Conservation (phyloP, 2,888 invertebrate species). For the Cantharis rufa region DNA sequence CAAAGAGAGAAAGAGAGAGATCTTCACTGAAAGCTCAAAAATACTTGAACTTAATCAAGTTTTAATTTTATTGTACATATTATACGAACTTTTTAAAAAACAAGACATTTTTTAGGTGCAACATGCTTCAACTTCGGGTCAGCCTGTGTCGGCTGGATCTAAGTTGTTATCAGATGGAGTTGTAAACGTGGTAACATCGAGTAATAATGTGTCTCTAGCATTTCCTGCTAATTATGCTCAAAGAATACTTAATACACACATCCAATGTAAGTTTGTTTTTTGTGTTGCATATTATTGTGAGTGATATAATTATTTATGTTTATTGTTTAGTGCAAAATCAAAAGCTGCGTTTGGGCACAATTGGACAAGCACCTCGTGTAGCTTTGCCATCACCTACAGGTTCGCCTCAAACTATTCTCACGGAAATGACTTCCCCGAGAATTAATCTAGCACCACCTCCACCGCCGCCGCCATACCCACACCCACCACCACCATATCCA, state of each 20-base stretch:
- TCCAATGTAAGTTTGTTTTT: constrained; percentile 45
- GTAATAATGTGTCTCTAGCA: constrained; percentile 63
- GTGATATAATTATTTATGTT: background rate
- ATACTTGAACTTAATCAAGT: too few species aligned
- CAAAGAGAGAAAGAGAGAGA: too few species aligned
- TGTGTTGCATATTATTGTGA: background rate
- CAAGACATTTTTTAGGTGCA: constrained; percentile 58
- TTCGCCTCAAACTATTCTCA: constrained; percentile 25
- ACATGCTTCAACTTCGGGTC: constrained; percentile 65
- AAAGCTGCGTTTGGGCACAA: constrained; percentile 49
- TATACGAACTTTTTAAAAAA: too few species aligned
- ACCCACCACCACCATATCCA: constrained; percentile 10
- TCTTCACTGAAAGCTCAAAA: too few species aligned
- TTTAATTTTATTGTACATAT: too few species aligned
- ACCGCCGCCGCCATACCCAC: constrained; percentile 66
- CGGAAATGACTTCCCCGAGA: constrained; percentile 35
- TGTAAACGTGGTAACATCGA: constrained; percentile 68
- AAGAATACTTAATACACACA: constrained; percentile 44
- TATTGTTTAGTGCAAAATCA: constrained; percentile 51
- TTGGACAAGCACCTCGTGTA: constrained; percentile 41
- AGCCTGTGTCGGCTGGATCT: constrained; percentile 62
- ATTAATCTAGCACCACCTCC: constrained; percentile 46
- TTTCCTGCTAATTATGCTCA: constrained; percentile 58
- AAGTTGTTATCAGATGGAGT: constrained; percentile 65
- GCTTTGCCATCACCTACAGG: constrained; percentile 32